phyloP scores from a whole-genome alignment of 2,113 vertebrate species.

The Tyrannus savana region DNA sequence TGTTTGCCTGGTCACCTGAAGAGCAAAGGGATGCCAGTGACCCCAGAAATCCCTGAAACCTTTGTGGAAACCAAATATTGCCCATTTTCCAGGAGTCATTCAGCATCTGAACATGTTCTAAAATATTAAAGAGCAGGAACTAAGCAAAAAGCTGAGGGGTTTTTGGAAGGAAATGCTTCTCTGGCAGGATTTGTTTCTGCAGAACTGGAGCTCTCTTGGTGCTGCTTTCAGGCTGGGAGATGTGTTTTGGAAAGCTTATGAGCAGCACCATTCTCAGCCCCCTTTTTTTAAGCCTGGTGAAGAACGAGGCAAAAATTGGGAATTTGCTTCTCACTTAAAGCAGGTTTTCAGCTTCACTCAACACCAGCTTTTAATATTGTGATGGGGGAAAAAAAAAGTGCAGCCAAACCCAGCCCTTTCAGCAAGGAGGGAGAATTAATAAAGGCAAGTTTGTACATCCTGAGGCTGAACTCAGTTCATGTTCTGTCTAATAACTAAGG shows the following conservation, averaged over 20 bases:
- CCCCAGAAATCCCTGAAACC: not conserved
- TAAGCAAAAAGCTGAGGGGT: not conserved
- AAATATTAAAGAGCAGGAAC: not conserved
- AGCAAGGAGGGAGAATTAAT: constrained; percentile 25
- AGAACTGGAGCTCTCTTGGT: not conserved
- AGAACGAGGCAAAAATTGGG: not conserved
- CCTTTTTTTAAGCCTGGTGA: not conserved
- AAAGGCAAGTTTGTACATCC: constrained; percentile 8
- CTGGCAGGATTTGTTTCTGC: not conserved
- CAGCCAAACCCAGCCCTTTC: constrained; percentile 12
- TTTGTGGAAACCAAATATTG: accelerated
- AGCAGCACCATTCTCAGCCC: not conserved
- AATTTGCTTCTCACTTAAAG: not conserved
- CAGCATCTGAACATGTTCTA: not conserved
- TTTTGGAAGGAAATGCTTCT: not conserved
- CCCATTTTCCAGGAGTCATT: accelerated
- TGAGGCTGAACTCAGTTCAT: not conserved
- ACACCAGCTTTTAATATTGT: not conserved
- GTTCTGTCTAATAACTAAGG: constrained; percentile 7
- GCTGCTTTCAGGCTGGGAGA: not conserved
- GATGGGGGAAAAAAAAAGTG: not conserved
- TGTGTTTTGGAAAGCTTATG: not conserved
- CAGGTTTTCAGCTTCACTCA: not conserved
- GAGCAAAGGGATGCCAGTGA: not conserved
- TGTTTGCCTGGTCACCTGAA: not conserved